These are phyloP conservation scores for Sarcophilus harrisii DNA, from an alignment of 2,797 vertebrate genomes.

Conservation along the genomic window DNA sequence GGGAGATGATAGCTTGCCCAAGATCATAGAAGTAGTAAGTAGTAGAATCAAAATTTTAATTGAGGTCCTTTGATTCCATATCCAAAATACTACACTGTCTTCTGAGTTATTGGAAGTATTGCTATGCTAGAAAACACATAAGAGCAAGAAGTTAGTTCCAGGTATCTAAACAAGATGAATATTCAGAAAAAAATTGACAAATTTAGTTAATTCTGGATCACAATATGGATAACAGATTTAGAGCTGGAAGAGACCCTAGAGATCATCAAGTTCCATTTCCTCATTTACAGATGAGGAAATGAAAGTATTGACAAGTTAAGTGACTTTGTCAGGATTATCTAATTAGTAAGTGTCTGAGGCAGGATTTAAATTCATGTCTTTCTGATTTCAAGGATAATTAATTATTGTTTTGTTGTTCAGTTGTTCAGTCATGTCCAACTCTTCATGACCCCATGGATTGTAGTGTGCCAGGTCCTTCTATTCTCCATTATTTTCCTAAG, in stretches of 20 bases:
- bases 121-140: background rate
- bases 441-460: background rate
- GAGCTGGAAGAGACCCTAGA: background rate
- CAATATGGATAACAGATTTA: background rate
- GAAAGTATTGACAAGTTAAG: background rate
- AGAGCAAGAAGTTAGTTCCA: background rate
- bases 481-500: background rate
- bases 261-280: background rate
- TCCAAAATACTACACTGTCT: background rate
- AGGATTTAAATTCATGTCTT: background rate
- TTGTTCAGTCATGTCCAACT: background rate
- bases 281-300: background rate
- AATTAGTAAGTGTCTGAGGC: background rate
- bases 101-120: background rate
- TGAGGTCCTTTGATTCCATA: background rate
- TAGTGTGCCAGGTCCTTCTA: background rate
- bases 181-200: too few species aligned
- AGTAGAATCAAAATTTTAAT: background rate
- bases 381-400: background rate
- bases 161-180: too few species aligned
- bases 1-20: too few species aligned
- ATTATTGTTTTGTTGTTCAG: background rate
- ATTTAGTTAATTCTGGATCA: too few species aligned
- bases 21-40: background rate
- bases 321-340: background rate